These are phyloP conservation scores for Halocynthia roretzi DNA, from an alignment of 23 tunicate genomes.

Conservation along the genomic window DNA sequence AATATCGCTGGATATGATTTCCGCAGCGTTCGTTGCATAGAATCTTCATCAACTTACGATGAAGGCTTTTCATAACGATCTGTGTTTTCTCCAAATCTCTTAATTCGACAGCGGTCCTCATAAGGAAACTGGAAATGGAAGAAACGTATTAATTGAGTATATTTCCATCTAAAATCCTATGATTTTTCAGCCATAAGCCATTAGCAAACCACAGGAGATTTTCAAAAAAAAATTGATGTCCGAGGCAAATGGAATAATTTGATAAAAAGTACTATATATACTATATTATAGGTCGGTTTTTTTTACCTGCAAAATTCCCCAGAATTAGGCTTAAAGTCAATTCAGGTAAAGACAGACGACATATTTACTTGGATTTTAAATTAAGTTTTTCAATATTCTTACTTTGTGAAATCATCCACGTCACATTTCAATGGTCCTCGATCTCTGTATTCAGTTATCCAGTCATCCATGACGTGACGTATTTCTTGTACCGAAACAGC, in stretches of 20 bases:
- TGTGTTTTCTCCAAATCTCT: conserved; percentile 25
- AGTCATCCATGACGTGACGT: conserved; percentile 5
- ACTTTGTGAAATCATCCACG: conserved; percentile 23
- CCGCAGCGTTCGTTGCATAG: background rate
- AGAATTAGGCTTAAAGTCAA: too few relatives aligned
- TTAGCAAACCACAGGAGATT: too few relatives aligned
- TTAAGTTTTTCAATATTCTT: background rate
- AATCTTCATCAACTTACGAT: background rate
- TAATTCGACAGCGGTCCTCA: background rate
- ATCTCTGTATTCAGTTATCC: conserved; percentile 7
- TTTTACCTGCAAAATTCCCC: too few relatives aligned
- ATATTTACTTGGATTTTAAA: background rate
- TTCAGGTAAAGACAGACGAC: background rate
- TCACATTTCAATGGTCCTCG: conserved; percentile 22
- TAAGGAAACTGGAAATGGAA: conserved; percentile 7
- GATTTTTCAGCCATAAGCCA: too few relatives aligned
- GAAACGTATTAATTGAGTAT: too few relatives aligned
- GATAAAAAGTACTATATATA: too few relatives aligned
- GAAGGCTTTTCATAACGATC: conserved; percentile 9
- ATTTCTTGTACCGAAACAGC: conserved; percentile 9
- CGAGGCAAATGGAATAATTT: too few relatives aligned
- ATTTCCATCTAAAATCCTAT: too few relatives aligned
- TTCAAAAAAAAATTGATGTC: too few relatives aligned
- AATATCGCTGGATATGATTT: too few relatives aligned
- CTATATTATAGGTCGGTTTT: too few relatives aligned